These are phyloP conservation scores for Himalopsyche phryganea DNA, from an alignment of 1,140 invertebrate genomes.

Conservation along the genomic window DNA sequence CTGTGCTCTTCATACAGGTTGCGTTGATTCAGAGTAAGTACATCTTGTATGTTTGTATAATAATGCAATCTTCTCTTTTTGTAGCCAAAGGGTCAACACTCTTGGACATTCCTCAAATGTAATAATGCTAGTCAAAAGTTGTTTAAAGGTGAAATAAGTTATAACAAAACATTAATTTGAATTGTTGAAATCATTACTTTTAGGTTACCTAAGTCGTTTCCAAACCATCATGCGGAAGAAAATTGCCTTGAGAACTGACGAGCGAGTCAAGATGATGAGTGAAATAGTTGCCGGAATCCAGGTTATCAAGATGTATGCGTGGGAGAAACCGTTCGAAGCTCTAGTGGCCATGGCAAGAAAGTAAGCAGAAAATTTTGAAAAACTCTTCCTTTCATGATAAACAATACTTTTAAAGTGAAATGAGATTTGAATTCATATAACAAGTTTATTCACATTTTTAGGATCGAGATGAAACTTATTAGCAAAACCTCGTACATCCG, in stretches of 20 bases:
- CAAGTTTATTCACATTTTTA: constrained; percentile 35
- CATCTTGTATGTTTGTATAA: too few species aligned
- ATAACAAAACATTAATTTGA: too few species aligned
- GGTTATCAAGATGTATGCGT: constrained; percentile 84
- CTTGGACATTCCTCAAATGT: too few species aligned
- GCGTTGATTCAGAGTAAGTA: constrained; percentile 61
- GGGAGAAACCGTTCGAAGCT: constrained; percentile 74
- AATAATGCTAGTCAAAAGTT: too few species aligned
- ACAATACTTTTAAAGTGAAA: too few species aligned
- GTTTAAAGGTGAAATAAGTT: too few species aligned
- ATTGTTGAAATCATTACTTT: too few species aligned
- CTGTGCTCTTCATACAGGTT: constrained; percentile 60
- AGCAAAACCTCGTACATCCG: constrained; percentile 66
- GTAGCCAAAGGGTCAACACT: too few species aligned
- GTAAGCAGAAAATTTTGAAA: constrained; percentile 36
- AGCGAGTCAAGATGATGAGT: constrained; percentile 77
- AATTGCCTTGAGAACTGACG: constrained; percentile 70
- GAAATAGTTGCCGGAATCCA: constrained; percentile 75
- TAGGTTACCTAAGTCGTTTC: constrained; percentile 64
- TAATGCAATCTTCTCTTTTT: too few species aligned
- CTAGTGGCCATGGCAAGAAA: constrained; percentile 59
- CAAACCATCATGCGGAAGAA: constrained; percentile 61
- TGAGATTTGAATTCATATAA: background rate
- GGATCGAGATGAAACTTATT: constrained; percentile 65
- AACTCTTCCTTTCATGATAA: too few species aligned